Conservation (phyloP, 1,140 invertebrate genomes). For the Drosophila albomicans region DNA sequence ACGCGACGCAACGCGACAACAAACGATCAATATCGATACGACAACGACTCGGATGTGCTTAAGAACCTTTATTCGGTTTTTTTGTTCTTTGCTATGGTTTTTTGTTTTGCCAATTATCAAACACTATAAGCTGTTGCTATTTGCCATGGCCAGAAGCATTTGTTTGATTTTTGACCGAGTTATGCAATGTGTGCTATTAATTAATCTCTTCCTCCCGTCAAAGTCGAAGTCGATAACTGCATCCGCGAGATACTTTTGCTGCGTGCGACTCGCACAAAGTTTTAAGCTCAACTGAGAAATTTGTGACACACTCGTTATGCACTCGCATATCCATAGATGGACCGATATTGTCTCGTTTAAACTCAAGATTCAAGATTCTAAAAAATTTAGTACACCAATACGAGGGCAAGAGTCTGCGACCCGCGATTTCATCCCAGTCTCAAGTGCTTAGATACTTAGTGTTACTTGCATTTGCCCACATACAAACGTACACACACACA, state of each 20-base stretch:
- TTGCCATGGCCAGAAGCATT: conserved; percentile 25
- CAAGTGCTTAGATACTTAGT: conserved; percentile 52
- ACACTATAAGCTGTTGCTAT: conserved; percentile 16
- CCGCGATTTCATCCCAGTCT: conserved; percentile 35
- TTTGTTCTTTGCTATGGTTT: background rate
- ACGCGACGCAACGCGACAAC: conserved; percentile 4
- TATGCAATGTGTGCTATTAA: conserved; percentile 45
- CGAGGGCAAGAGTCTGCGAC: conserved; percentile 46
- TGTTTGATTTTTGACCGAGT: conserved; percentile 31
- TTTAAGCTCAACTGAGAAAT: conserved; percentile 65
- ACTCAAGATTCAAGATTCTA: conserved; percentile 61
- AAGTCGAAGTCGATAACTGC: conserved; percentile 15
- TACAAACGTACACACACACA: conserved; percentile 20
- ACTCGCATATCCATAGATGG: conserved; percentile 43
- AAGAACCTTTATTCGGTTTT: background rate
- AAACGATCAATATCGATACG: conserved; percentile 46
- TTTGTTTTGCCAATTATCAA: conserved; percentile 31
- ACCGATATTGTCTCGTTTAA: conserved; percentile 62
- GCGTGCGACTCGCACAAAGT: conserved; percentile 62
- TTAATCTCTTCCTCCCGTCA: conserved; percentile 46
- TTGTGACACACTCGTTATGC: background rate
- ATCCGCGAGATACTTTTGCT: conserved; percentile 34
- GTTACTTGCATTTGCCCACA: conserved; percentile 23
- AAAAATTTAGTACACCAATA: conserved; percentile 73
- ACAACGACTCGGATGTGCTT: conserved; percentile 17